These are phyloP conservation scores for Andrena haemorrhoa DNA, from an alignment of 2,888 invertebrate genomes.

Conservation along the genomic window DNA sequence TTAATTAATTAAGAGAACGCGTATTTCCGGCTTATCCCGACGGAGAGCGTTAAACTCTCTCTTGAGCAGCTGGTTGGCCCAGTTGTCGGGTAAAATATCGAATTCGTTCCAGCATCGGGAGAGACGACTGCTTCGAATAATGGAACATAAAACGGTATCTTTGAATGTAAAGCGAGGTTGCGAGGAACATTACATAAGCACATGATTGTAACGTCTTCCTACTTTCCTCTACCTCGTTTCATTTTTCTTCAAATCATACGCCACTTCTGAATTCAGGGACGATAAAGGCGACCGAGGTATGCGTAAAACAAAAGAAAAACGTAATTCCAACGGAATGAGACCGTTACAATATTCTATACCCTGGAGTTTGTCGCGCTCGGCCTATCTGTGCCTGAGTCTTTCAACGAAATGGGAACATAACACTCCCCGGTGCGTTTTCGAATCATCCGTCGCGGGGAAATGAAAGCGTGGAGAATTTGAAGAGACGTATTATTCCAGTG, in stretches of 20 bases:
- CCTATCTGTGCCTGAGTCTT: slow-evolving; percentile 30
- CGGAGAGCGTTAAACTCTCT: background rate
- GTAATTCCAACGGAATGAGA: slow-evolving; percentile 26
- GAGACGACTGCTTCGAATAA: background rate
- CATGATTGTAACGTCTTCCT: background rate
- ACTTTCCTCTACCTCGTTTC: background rate
- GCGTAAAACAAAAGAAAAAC: background rate
- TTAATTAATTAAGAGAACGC: slow-evolving; percentile 39
- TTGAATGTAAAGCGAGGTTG: background rate
- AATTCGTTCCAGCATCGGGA: background rate
- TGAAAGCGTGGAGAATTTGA: background rate
- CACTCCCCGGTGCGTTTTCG: slow-evolving; percentile 11
- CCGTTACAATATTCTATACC: background rate
- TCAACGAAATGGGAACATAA: slow-evolving; percentile 21
- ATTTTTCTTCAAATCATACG: background rate
- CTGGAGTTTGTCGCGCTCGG: slow-evolving; percentile 16
- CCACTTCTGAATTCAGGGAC: background rate
- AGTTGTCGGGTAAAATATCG: background rate
- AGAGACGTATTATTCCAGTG: background rate
- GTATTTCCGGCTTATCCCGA: background rate
- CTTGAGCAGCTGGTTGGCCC: background rate
- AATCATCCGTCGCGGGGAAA: slow-evolving; percentile 3
- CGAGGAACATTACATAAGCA: background rate
- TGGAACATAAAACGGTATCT: background rate
- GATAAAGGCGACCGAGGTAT: background rate